Percentiles rank a stretch among this genome's conserved stretches.
Evolutionary conservation across 2,113 vertebrate species (phyloP).

Genomic region (Furnarius figulus): DNA sequence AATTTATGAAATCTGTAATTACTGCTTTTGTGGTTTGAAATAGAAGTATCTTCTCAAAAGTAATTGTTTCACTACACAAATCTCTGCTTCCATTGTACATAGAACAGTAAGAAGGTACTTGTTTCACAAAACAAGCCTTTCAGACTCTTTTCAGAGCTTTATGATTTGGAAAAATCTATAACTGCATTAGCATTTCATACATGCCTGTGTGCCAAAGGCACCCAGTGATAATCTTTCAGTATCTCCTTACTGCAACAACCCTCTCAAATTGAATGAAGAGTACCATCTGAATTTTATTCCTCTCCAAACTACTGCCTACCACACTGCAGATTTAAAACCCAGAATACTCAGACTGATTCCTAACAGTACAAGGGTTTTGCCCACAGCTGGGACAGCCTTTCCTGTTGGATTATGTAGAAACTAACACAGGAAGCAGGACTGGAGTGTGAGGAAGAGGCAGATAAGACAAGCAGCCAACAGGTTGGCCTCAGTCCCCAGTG

Average conservation of each 20-base stretch:
- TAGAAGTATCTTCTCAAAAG: not conserved
- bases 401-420: not conserved
- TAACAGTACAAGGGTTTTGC: not conserved
- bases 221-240: not conserved
- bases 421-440: conserved; percentile 21
- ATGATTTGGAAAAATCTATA: not conserved
- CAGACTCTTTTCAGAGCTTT: not conserved
- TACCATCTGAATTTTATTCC: not conserved
- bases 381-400: not conserved
- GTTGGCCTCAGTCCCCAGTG: not conserved
- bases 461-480: not conserved
- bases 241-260: not conserved
- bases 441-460: not conserved
- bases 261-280: not conserved
- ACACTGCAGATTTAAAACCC: not conserved
- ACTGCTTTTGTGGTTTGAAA: not conserved
- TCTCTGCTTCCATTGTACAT: not conserved
- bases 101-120: not conserved
- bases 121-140: not conserved
- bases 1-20: not conserved
- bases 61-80: not conserved
- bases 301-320: not conserved
- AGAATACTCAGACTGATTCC: not conserved
- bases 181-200: not conserved
- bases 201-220: not conserved